Evolutionary conservation across 2,797 vertebrate genomes (phyloP), one percentile per base, ranked within the genome.

Genomic region (Macrochelys suwanniensis): DNA sequence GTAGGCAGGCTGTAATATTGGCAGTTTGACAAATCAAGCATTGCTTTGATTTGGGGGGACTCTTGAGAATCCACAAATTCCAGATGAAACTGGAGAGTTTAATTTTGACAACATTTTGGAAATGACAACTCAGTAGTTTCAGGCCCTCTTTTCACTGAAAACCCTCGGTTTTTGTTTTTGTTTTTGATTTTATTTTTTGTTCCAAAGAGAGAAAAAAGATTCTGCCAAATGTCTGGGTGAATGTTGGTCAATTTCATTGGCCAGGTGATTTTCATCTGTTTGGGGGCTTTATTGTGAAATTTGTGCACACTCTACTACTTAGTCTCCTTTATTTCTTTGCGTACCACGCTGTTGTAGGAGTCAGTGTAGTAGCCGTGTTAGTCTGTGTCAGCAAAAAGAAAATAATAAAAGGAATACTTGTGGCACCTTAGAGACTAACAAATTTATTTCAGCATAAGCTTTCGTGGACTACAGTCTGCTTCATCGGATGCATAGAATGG

Each of bases 251-350:
- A 13, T 85, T 91, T 92, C 47, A 49, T 74, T 84, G 80, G 76
- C 49, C 68, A 23, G 83, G 65, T 31, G 54, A 33, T 80, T 82
- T 90, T 82, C 9, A 33, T 50, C 17, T 53, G 7, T 3, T 26
- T 92, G 49, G 90, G 90, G 31, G 16, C 23, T 84, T 65, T 88
- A 6, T 57, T 80, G 4, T 87, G 80, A 96, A 93, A 53, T 84
- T 89, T 94, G 51, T 78, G 2, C 50, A 59, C 83, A 3, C 2
- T 7, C 83, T 53, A 8, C 31, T 33, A 61, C 71, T 82, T 94
- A 25, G 5, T 45, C 23, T 74, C 23, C 37, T 45, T 71, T 37
- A 37, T 42, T 45, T 45, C 71, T 65, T 45, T 45, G 71, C 3
- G 11, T 42, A 74, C 5, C 23, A 26, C 11, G 45, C 54, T 80